A percentile compares a stretch with the other conserved stretches of the same genome.
phyloP scores from a whole-genome alignment of 1,140 invertebrate genomes.

The Psilanteris sp. region DNA sequence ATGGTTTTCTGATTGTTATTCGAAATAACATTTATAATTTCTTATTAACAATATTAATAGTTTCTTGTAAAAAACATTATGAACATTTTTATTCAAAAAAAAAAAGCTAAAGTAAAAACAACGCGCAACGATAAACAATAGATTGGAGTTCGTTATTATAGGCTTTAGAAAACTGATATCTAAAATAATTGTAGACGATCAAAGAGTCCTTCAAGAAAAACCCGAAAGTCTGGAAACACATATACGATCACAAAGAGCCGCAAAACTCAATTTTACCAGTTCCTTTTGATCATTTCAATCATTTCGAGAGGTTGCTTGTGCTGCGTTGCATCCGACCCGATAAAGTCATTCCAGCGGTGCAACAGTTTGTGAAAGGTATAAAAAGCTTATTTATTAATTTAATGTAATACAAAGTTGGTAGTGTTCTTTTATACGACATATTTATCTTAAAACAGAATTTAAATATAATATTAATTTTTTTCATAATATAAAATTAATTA shows the following conservation, averaged over 20 bases:
- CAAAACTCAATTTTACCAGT: conserved; percentile 85
- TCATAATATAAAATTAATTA: too few relatives aligned
- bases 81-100: too few relatives aligned
- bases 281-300: conserved; percentile 84
- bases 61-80: too few relatives aligned
- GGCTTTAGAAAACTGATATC: conserved; percentile 72
- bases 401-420: background rate
- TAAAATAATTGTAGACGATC: conserved; percentile 82
- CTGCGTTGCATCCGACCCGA: conserved; percentile 92
- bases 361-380: conserved; percentile 87
- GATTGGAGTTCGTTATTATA: too few relatives aligned
- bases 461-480: too few relatives aligned
- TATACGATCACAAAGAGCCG: conserved; percentile 87
- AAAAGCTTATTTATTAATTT: conserved; percentile 30
- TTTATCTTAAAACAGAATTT: too few relatives aligned
- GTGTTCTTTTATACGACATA: too few relatives aligned
- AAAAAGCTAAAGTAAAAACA: too few relatives aligned
- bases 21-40: too few relatives aligned
- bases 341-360: conserved; percentile 92
- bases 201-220: conserved; percentile 82
- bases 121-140: too few relatives aligned
- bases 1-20: too few relatives aligned
- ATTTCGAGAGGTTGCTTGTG: conserved; percentile 90
- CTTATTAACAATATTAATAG: too few relatives aligned
- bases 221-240: conserved; percentile 85